phyloP scores from a whole-genome alignment of 2,888 invertebrate genomes.

The Proisotoma minuta region DNA sequence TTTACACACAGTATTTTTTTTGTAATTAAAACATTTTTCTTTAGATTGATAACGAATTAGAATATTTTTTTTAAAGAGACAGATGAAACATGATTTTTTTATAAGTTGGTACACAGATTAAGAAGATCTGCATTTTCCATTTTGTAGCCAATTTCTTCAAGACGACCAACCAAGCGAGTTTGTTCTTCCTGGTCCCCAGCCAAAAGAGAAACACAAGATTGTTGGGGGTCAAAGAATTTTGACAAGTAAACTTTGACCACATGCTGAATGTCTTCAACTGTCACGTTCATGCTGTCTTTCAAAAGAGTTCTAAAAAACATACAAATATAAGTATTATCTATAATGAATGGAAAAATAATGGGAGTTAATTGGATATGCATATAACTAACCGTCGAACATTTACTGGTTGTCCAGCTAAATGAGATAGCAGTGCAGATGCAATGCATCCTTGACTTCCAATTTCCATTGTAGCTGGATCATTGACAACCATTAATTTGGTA shows the following conservation, averaged over 20 bases:
- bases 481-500: slow-evolving; percentile 46
- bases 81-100: too few relatives aligned
- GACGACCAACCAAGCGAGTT: not conserved
- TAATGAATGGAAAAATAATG: not conserved
- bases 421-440: slow-evolving; percentile 37
- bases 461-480: slow-evolving; percentile 45
- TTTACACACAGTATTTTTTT: too few relatives aligned
- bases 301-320: slow-evolving; percentile 33
- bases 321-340: not conserved
- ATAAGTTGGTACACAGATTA: slow-evolving; percentile 5
- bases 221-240: slow-evolving; percentile 42
- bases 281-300: slow-evolving; percentile 43
- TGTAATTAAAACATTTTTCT: too few relatives aligned
- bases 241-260: slow-evolving; percentile 38
- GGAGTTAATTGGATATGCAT: not conserved
- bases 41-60: too few relatives aligned
- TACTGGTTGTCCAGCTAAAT: slow-evolving; percentile 37
- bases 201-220: slow-evolving; percentile 40
- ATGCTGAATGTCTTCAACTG: slow-evolving; percentile 40
- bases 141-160: slow-evolving; percentile 12
- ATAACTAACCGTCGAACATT: slow-evolving; percentile 30
- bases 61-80: too few relatives aligned
- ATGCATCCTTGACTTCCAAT: slow-evolving; percentile 44
- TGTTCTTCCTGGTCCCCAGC: slow-evolving; percentile 7
- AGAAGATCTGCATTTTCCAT: slow-evolving; percentile 9